These are phyloP conservation scores for Cryptotermes secundus DNA, from an alignment of 1,140 invertebrate species.

Conservation along the genomic window DNA sequence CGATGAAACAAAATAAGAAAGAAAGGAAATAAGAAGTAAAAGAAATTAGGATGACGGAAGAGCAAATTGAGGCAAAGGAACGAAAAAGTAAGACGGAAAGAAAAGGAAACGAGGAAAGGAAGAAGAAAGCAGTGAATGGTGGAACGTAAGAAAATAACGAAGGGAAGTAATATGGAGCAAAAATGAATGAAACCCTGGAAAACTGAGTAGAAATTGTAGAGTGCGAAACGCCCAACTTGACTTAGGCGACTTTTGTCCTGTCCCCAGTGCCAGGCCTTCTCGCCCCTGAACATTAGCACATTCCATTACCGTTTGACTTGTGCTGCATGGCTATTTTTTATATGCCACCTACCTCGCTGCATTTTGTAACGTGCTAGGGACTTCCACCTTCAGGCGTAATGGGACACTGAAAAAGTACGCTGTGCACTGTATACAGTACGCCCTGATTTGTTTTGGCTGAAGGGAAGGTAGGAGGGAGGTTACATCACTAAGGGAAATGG, in stretches of 20 bases:
- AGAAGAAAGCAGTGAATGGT: no score
- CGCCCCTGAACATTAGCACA: not conserved
- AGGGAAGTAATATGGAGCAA: no score
- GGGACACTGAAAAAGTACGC: not conserved
- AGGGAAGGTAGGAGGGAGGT: not conserved
- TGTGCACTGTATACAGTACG: not conserved
- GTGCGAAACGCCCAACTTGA: not conserved
- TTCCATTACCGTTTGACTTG: not conserved
- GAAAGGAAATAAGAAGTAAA: no score
- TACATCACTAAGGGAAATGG: slow-evolving; percentile 11
- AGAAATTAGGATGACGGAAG: no score
- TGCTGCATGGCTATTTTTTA: not conserved
- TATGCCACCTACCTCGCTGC: not conserved
- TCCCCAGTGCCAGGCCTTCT: not conserved
- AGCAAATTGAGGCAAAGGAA: no score
- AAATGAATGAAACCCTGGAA: no score
- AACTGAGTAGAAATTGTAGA: no score
- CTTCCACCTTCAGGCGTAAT: not conserved
- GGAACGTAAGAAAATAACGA: no score
- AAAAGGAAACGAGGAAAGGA: no score
- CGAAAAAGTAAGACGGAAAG: no score
- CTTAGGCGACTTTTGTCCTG: not conserved
- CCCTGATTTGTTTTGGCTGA: not conserved
- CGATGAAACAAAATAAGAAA: no score
- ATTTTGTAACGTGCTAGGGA: not conserved